Conservation (phyloP, 2,888 invertebrate genomes). For the Rosalia funebris region DNA sequence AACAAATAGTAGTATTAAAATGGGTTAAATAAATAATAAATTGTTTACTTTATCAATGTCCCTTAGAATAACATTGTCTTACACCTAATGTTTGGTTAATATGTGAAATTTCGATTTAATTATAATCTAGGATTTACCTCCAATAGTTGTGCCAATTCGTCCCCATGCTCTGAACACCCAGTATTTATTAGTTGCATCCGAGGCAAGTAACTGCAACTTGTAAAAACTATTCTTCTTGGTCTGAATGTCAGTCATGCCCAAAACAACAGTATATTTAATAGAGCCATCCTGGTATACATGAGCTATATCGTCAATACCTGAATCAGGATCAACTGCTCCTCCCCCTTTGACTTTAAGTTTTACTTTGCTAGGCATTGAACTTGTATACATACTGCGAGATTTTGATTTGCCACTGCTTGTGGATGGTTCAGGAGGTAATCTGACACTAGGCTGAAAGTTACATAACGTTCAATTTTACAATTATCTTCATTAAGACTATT, state of each 20-base stretch:
- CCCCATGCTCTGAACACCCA: slow-evolving; percentile 84
- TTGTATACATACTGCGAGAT: slow-evolving; percentile 62
- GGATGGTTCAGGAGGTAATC: slow-evolving; percentile 56
- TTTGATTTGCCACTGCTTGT: slow-evolving; percentile 54
- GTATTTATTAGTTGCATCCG: slow-evolving; percentile 73
- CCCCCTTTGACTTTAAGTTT: slow-evolving; percentile 82
- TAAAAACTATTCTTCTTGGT: slow-evolving; percentile 92
- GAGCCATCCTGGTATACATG: slow-evolving; percentile 76
- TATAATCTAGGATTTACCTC: no score
- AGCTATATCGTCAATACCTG: slow-evolving; percentile 78
- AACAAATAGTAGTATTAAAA: no score
- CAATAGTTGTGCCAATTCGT: slow-evolving; percentile 94
- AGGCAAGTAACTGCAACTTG: slow-evolving; percentile 89
- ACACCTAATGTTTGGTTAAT: no score
- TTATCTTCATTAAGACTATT: no score
- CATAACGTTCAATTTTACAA: no score
- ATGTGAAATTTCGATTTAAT: no score
- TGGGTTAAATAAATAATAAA: no score
- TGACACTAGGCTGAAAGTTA: slow-evolving; percentile 54
- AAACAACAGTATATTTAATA: slow-evolving; percentile 79
- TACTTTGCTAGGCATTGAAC: slow-evolving; percentile 69
- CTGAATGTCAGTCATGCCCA: slow-evolving; percentile 87
- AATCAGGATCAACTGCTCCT: slow-evolving; percentile 92
- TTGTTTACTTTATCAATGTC: no score
- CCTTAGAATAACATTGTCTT: no score